Percentiles rank a stretch among this genome's conserved stretches.
Conservation (phyloP, 2,113 vertebrate species). For the Gnathonemus echidnorhynchus region DNA sequence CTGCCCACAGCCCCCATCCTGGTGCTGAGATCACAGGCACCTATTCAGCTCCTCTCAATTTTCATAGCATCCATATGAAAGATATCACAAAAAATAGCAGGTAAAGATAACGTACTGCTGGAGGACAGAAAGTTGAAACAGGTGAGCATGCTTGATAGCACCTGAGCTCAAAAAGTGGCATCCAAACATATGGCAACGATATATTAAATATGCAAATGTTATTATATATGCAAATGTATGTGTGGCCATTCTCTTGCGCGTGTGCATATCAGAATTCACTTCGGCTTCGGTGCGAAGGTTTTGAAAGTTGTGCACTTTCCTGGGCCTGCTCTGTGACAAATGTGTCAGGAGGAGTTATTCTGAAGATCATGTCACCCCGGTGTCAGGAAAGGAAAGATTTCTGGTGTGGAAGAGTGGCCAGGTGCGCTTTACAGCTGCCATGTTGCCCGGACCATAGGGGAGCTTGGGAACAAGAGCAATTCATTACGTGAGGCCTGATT, state of each 20-base stretch:
- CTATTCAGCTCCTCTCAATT: background rate
- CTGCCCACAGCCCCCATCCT: background rate
- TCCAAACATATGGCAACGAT: background rate
- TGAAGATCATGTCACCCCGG: background rate
- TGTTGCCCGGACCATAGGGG: background rate
- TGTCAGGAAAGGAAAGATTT: background rate
- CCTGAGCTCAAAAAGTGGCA: background rate
- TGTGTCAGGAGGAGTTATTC: background rate
- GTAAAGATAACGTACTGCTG: background rate
- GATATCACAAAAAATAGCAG: background rate
- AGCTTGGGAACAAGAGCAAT: background rate
- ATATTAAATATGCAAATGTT: conserved; percentile 1
- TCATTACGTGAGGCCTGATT: background rate
- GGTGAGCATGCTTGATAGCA: background rate
- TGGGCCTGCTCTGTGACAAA: conserved; percentile 5
- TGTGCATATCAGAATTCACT: background rate
- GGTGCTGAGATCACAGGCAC: background rate
- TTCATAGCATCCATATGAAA: background rate
- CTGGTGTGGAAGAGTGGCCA: background rate
- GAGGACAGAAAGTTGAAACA: background rate
- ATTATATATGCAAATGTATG: conserved; percentile 1
- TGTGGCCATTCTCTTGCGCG: background rate
- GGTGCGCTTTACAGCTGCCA: background rate
- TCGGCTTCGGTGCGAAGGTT: background rate
- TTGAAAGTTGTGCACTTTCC: background rate